Base-by-base conservation (phyloP, 2,888 invertebrate species). In the Eristalis pertinax region DNA sequence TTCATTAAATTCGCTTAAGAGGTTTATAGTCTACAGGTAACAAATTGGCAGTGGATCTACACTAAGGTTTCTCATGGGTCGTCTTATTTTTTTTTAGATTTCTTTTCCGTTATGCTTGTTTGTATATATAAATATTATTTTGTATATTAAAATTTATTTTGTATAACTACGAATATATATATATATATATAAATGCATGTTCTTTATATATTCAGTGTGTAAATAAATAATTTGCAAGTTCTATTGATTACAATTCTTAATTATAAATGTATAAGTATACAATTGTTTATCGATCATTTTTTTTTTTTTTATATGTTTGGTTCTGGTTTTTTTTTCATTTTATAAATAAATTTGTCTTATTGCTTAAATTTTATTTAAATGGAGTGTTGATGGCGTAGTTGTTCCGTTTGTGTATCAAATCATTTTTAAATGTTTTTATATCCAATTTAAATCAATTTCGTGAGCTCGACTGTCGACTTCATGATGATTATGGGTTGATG, bases 31-130 rank as follows among this genome's bases (percentile, higher is more conserved):
- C 82, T 89, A 89, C 87, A 88, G 85, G 86, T 89, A 89, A 89
- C 89, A 84, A 77, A 84, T 88, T 86, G 83, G 81, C 88, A 87
- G 81, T 85, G 77, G 80, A 79, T 77, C 68, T 80, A 43, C 56
- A 35, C 58, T 62, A 74, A 58, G 26, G 43, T 41, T 78, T 29
- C 26, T 35, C 38, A 29, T 41, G 38, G 22, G 50, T 19, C 50
- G 41, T 69, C 13, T 38, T 80, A 2, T 73, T 60, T 76, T 60
- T 73, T 60, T 76, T 60, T 84, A 38, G 62, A 60, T 67, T 19
- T 70, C 3, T 60, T 65, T 58, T 26, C 41, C 80, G 70, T 56
- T 74, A 86, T 89, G 86, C 84, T 84, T 89, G 89, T 89, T 80
- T 78, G 67, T 68, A 69, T 67, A 60, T 60, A 60, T 24, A 60